Percentiles rank a stretch among this genome's conserved stretches.
Conservation (phyloP, 2,797 vertebrate species). For the Sebastes jordani region DNA sequence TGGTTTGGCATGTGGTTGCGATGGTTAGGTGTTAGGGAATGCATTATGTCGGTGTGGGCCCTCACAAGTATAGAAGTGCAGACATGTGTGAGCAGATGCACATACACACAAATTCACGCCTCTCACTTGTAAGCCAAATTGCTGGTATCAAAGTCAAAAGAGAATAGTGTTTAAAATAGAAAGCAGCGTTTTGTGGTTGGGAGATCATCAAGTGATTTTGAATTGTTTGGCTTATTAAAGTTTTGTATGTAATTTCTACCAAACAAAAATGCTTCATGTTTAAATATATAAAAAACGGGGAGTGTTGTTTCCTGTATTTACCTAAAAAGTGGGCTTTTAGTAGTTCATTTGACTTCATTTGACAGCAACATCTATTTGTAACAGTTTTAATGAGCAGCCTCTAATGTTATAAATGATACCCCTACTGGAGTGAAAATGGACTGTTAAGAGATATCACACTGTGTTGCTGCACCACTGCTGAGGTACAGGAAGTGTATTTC, state of each 20-base stretch:
- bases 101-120: not conserved
- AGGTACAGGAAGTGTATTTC: constrained; percentile 11
- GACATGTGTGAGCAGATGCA: not conserved
- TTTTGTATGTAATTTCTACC: not conserved
- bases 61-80: not conserved
- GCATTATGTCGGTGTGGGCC: not conserved
- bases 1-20: not conserved
- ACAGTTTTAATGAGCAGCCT: constrained; percentile 46
- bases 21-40: not conserved
- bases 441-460: constrained; percentile 50
- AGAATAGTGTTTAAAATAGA: not conserved
- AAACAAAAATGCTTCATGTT: not conserved
- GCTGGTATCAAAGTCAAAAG: not conserved
- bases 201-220: not conserved
- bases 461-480: constrained; percentile 40
- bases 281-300: not conserved
- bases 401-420: constrained; percentile 43
- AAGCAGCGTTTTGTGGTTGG: not conserved
- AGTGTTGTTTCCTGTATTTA: not conserved
- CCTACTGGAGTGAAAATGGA: constrained; percentile 42
- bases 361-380: constrained; percentile 27
- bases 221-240: not conserved
- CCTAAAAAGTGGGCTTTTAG: constrained; percentile 8
- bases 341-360: constrained; percentile 17
- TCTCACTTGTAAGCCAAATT: not conserved